A percentile compares a stretch with the other conserved stretches of the same genome.
phyloP scores from a whole-genome alignment of 2,888 invertebrate genomes.

The Phlogophora meticulosa region DNA sequence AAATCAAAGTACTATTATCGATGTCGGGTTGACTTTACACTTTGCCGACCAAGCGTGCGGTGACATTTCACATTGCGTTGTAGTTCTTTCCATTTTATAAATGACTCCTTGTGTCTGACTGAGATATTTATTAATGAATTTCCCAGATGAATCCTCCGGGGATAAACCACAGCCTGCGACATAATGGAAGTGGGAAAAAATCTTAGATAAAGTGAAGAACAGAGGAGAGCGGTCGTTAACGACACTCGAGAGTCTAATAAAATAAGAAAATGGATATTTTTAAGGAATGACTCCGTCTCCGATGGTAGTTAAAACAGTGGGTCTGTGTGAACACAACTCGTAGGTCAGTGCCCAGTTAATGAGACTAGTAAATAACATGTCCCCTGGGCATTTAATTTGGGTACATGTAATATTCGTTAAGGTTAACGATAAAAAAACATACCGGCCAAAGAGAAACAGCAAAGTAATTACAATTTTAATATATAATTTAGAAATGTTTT shows the following conservation, averaged over 20 bases:
- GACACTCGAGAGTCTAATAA: constrained; percentile 73
- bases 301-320: constrained; percentile 18
- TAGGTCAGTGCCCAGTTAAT: constrained; percentile 24
- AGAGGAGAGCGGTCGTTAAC: constrained; percentile 69
- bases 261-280: constrained; percentile 69
- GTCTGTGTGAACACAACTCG: constrained; percentile 4
- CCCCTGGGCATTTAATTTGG: constrained; percentile 19
- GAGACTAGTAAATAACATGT: constrained; percentile 17
- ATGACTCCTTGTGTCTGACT: constrained; percentile 66
- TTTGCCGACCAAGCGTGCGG: background rate
- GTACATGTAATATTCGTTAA: constrained; percentile 29
- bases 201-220: constrained; percentile 74
- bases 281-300: constrained; percentile 53
- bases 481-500: constrained; percentile 29
- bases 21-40: background rate
- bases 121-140: constrained; percentile 81
- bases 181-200: constrained; percentile 81
- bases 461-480: constrained; percentile 48
- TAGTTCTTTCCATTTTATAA: constrained; percentile 67
- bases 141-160: constrained; percentile 69
- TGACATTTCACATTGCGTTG: constrained; percentile 55
- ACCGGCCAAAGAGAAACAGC: constrained; percentile 10
- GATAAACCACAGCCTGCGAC: constrained; percentile 73
- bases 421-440: constrained; percentile 27
- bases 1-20: too few species aligned